Percentiles rank a stretch among this genome's conserved stretches.
These are phyloP conservation scores for Machaerirhynchus nigripectus DNA, from an alignment of 2,113 vertebrate species.

Conservation along the genomic window DNA sequence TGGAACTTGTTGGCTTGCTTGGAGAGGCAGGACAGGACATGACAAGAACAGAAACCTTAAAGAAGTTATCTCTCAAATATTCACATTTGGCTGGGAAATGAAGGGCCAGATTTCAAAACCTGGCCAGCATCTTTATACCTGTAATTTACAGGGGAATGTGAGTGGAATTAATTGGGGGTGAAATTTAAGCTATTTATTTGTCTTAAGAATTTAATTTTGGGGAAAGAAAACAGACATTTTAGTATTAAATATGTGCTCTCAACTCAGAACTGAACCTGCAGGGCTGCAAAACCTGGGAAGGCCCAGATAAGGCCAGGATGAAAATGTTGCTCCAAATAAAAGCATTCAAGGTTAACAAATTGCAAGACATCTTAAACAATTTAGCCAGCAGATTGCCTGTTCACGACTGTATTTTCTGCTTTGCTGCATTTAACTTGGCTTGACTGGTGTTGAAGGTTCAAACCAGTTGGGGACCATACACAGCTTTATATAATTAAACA, in stretches of 20 bases:
- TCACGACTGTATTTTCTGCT: neutral
- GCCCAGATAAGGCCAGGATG: neutral
- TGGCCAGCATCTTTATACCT: neutral
- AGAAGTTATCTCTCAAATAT: conserved; percentile 19
- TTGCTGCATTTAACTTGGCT: neutral
- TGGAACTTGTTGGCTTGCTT: neutral
- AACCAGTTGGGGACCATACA: neutral
- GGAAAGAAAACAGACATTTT: neutral
- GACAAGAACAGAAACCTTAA: neutral
- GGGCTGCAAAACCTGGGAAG: neutral
- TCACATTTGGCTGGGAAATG: conserved; percentile 8
- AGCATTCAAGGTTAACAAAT: conserved; percentile 46
- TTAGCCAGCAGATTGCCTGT: neutral
- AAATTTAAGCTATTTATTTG: conserved; percentile 29
- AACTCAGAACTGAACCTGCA: neutral
- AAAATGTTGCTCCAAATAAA: conserved; percentile 34
- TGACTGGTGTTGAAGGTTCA: neutral
- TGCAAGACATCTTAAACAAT: conserved; percentile 1
- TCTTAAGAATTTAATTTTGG: neutral
- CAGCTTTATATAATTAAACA: neutral
- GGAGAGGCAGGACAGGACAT: neutral
- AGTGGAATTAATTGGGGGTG: neutral
- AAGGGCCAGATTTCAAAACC: conserved; percentile 32
- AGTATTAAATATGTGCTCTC: neutral
- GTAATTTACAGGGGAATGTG: neutral